These are phyloP conservation scores for Ornithoptera priamus DNA, from an alignment of 2,888 invertebrate genomes.

Conservation along the genomic window DNA sequence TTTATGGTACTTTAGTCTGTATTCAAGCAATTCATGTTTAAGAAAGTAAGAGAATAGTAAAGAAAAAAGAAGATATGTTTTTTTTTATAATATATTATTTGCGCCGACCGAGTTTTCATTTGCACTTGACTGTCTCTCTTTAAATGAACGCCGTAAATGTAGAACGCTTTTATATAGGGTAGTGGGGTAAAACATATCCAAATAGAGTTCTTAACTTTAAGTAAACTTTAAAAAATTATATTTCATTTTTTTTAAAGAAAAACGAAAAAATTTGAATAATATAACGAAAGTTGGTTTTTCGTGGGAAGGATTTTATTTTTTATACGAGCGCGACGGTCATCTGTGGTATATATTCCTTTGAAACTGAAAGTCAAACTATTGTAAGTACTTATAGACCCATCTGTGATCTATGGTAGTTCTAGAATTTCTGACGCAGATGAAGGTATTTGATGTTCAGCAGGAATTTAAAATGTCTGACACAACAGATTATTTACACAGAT, in stretches of 20 bases:
- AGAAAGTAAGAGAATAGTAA: not conserved
- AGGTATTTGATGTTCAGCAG: too few species aligned
- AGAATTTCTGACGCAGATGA: too few species aligned
- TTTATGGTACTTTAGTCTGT: not conserved
- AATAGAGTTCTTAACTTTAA: constrained; percentile 3
- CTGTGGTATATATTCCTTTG: too few species aligned
- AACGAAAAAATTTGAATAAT: not conserved
- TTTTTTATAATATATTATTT: constrained; percentile 11
- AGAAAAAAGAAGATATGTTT: not conserved
- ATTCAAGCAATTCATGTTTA: not conserved
- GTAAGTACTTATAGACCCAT: too few species aligned
- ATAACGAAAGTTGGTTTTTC: too few species aligned
- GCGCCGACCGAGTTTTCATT: constrained; percentile 11
- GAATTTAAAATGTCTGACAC: too few species aligned
- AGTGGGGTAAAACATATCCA: constrained; percentile 18
- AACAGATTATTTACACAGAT: too few species aligned
- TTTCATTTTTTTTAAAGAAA: not conserved
- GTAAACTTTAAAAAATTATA: not conserved
- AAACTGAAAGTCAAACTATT: too few species aligned
- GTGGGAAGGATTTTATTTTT: too few species aligned
- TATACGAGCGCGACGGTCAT: too few species aligned
- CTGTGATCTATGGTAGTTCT: too few species aligned
- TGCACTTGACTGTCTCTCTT: constrained; percentile 17
- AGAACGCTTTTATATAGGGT: constrained; percentile 10
- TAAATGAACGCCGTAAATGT: constrained; percentile 18